Evolutionary conservation across 2,113 vertebrate species (phyloP), one percentile per base, ranked within the genome.

Genomic region (Apus apus): DNA sequence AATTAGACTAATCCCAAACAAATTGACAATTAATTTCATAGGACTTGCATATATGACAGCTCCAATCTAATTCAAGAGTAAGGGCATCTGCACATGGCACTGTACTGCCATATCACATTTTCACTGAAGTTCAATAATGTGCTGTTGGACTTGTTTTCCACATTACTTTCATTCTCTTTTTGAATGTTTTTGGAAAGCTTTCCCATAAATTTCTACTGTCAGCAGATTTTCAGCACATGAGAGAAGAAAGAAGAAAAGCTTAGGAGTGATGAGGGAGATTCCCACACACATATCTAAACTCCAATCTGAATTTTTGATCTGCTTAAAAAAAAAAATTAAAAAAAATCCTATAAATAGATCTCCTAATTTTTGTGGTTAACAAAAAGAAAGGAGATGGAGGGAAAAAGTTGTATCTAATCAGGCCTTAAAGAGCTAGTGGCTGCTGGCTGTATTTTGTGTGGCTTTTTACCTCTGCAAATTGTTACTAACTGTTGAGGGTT

Each of bases 1-100:
- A 97, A 96, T 98, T 97, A 96, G 90, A 94, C 85, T 92, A 97
- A 97, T 97, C 94, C 86, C 88, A 97, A 97, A 91, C 96, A 98
- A 98, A 97, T 85, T 96, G 95, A 95, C 96, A 93, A 95, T 98
- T 97, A 96, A 94, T 97, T 98, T 97, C 95, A 96, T 14, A 92
- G 90, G 71, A 95, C 74, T 96, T 97, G 93, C 82, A 97, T 95
- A 81, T 95, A 97, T 68, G 92, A 93, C 93, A 97, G 78, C 78
- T 97, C 81, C 64, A 94, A 78, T 96, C 96, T 97, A 94, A 97
- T 97, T 97, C 97, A 94, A 92, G 87, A 85, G 76, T 75, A 89
- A 92, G 64, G 64, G 72, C 91, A 85, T 88, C 67, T 96, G 67
- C 11, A 15, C 94, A 64, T 62, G 74, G 53, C 40, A 83, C 27